A percentile compares a stretch with the other conserved stretches of the same genome.
Conservation (phyloP, 1,140 invertebrate genomes). For the Eumeta japonica region DNA sequence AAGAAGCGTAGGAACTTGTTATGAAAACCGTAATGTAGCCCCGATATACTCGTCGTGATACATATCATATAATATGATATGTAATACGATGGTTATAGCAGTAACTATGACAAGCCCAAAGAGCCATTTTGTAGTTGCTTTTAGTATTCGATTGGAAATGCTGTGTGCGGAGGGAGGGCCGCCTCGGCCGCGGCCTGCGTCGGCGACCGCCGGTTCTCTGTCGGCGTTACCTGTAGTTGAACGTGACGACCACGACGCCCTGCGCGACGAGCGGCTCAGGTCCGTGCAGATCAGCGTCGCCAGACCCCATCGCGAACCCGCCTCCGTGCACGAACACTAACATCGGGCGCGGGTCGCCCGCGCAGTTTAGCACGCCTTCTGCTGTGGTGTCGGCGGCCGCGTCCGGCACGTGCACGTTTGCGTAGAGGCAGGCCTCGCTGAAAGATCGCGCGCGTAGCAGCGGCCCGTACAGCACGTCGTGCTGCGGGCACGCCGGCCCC, state of each 20-base stretch:
- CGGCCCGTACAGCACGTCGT: slow-evolving; percentile 27
- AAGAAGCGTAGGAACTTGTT: no score
- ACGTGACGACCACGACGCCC: slow-evolving; percentile 67
- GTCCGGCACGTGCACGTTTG: slow-evolving; percentile 34
- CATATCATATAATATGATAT: background rate
- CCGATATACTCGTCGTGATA: no score
- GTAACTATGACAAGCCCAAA: background rate
- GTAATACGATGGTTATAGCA: background rate
- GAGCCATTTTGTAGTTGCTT: background rate
- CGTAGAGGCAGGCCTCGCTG: slow-evolving; percentile 35
- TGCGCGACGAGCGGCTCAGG: slow-evolving; percentile 65
- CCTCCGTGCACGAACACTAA: slow-evolving; percentile 75
- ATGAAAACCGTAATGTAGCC: no score
- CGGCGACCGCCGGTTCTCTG: background rate
- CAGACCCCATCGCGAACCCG: slow-evolving; percentile 64
- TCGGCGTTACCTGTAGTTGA: slow-evolving; percentile 61
- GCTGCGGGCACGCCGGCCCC: slow-evolving; percentile 57
- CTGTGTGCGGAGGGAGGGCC: background rate
- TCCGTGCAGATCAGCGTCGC: slow-evolving; percentile 56
- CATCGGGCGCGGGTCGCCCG: slow-evolving; percentile 58
- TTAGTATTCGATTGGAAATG: background rate
- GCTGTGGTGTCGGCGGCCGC: slow-evolving; percentile 14
- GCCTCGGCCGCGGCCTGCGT: background rate
- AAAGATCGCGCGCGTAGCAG: slow-evolving; percentile 20
- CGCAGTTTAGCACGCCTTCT: background rate